Base-by-base conservation (phyloP, 1,140 invertebrate species). In the Phocides pigmalion region DNA sequence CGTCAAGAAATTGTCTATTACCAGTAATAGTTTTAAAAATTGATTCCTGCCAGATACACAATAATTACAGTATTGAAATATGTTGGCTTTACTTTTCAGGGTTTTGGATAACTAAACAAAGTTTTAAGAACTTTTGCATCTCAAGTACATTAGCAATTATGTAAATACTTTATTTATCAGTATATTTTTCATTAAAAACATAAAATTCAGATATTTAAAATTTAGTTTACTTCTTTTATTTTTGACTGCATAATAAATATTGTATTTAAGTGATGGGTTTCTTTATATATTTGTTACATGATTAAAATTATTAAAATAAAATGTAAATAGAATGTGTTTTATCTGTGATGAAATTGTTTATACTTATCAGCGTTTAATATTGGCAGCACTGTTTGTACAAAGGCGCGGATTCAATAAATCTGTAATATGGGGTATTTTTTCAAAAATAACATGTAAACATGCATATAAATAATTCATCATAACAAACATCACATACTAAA, bases 1-100 rank as follows among this genome's bases (percentile, higher is more conserved):
- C 86, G 88, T 90, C 88, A 89, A 88, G 81, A 81, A 64, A 35
- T 81, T 79, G 77, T 87, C 79, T 86, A 84, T 89, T 75, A 9
- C n/a, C 17, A 2, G n/a, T 59, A 74, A 77, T 76, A 81, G 81
- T 79, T 79, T 80, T 84, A 74, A 81, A 76, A 80, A 76, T n/a
- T n/a, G 17, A 15, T 16, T 68, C 37, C 53, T 64, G 62, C 56
- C 64, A 71, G 64, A 59, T 47, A 59, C 42, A 59, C 11, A 59
- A 59, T 47, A 35, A 20, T 47, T 59, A 8, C 16, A 25, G 12
- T 15, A 8, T 50, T 50, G 0, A 32, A 4, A 32, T 11, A 15
- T 15, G 32, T 32, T 22, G 9, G 32, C 25, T 8, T 32, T 25
- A 32, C n/a, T 16, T n/a, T 39, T 1, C 1, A 39, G 4, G 14